These are phyloP conservation scores for Hypomecis punctinalis DNA, from an alignment of 2,888 invertebrate genomes.

Conservation along the genomic window DNA sequence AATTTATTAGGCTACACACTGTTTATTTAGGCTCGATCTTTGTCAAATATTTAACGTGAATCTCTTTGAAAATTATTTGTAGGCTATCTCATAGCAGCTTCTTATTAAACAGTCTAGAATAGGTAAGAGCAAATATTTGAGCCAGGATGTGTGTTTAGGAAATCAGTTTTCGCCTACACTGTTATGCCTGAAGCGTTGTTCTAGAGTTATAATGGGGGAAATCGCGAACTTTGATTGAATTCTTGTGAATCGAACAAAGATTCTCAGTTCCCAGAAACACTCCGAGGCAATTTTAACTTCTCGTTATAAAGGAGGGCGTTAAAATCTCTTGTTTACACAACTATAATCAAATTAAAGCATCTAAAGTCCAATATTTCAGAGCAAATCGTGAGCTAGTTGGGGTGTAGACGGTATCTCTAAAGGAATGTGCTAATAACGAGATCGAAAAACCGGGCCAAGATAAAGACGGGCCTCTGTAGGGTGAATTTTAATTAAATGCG, in stretches of 20 bases:
- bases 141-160: slow-evolving; percentile 15
- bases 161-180: slow-evolving; percentile 16
- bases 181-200: slow-evolving; percentile 15
- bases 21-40: neutral
- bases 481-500: slow-evolving; percentile 83
- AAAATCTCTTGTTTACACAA: slow-evolving; percentile 40
- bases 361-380: slow-evolving; percentile 46
- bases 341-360: slow-evolving; percentile 50
- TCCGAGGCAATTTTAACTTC: slow-evolving; percentile 16
- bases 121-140: slow-evolving; percentile 12
- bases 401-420: slow-evolving; percentile 50
- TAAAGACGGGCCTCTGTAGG: slow-evolving; percentile 68
- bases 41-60: neutral
- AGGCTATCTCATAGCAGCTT: neutral
- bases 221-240: slow-evolving; percentile 21
- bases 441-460: slow-evolving; percentile 72
- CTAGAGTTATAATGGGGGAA: slow-evolving; percentile 20
- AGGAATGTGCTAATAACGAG: slow-evolving; percentile 72
- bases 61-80: slow-evolving; percentile 2
- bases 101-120: slow-evolving; percentile 5
- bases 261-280: slow-evolving; percentile 7
- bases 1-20: too few relatives aligned
- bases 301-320: slow-evolving; percentile 7
- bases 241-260: slow-evolving; percentile 4
- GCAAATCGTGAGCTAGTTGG: slow-evolving; percentile 50